Conservation (phyloP, 2,797 vertebrate species). For the Pangasius sanitwongsei region DNA sequence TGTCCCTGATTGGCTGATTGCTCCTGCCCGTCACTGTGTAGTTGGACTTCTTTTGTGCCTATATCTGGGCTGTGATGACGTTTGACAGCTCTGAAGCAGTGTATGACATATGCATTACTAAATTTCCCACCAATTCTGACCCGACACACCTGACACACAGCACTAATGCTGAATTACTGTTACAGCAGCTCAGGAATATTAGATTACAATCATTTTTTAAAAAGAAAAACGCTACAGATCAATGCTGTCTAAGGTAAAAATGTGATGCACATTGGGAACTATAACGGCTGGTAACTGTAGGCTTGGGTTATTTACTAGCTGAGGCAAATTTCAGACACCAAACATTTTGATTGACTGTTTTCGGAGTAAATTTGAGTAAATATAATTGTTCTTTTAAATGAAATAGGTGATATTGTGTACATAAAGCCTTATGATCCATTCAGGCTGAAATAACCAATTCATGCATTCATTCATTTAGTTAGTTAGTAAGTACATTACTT, state of each 20-base stretch:
- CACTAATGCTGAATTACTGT: not conserved
- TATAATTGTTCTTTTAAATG: not conserved
- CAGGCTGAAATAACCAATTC: not conserved
- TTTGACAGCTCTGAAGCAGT: not conserved
- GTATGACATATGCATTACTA: not conserved
- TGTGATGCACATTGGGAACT: not conserved
- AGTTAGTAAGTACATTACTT: not conserved
- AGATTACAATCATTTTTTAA: not conserved
- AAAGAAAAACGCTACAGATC: not conserved
- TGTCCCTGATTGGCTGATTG: not conserved
- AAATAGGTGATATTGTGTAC: not conserved
- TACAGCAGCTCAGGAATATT: not conserved
- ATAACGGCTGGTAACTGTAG: not conserved
- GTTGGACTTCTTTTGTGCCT: not conserved
- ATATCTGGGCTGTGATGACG: not conserved
- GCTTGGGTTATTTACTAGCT: not conserved
- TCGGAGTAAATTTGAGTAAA: not conserved
- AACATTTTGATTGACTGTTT: not conserved
- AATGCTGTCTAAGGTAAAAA: not conserved
- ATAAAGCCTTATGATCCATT: not conserved
- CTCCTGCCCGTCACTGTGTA: not conserved
- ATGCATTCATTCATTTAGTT: not conserved
- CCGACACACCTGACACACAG: not conserved
- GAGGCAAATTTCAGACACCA: not conserved
- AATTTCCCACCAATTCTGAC: not conserved